phyloP scores from a whole-genome alignment of 64 coral and sea anemone species.

The Montipora sp. region DNA sequence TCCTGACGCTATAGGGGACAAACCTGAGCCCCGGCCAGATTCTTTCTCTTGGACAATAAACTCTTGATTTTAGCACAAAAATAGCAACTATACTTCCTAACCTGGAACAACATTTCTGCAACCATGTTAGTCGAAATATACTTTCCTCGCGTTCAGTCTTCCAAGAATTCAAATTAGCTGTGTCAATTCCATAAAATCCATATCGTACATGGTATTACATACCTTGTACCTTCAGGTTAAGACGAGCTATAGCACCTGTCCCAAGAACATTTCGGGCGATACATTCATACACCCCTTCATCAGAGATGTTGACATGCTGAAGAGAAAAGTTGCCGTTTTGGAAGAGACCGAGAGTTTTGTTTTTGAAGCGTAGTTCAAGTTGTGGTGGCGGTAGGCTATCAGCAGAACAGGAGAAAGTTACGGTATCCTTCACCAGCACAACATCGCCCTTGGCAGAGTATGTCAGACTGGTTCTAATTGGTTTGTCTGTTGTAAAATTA shows the following conservation, averaged over 20 bases:
- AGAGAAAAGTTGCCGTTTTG: not conserved
- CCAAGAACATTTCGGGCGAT: constrained; percentile 2
- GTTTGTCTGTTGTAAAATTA: constrained; percentile 16
- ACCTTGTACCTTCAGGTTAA: not conserved
- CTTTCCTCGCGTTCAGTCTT: no score
- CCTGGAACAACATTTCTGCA: no score
- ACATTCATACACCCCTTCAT: constrained; percentile 26
- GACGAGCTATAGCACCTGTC: not conserved
- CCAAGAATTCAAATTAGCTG: no score
- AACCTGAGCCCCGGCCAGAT: no score
- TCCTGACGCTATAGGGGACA: no score
- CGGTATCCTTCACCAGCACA: not conserved
- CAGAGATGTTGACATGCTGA: not conserved
- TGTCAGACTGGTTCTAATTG: not conserved
- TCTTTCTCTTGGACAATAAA: no score
- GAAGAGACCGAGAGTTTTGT: not conserved
- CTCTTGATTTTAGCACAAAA: no score
- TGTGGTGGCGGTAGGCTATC: constrained; percentile 11
- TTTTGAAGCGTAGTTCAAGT: constrained; percentile 5
- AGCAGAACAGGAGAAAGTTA: constrained; percentile 18
- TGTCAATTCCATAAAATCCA: no score
- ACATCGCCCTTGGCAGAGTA: not conserved
- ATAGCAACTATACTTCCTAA: no score
- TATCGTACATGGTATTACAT: not conserved
- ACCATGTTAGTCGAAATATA: no score